phyloP scores from a whole-genome alignment of 2,888 invertebrate genomes.

The Gerris lacustris region DNA sequence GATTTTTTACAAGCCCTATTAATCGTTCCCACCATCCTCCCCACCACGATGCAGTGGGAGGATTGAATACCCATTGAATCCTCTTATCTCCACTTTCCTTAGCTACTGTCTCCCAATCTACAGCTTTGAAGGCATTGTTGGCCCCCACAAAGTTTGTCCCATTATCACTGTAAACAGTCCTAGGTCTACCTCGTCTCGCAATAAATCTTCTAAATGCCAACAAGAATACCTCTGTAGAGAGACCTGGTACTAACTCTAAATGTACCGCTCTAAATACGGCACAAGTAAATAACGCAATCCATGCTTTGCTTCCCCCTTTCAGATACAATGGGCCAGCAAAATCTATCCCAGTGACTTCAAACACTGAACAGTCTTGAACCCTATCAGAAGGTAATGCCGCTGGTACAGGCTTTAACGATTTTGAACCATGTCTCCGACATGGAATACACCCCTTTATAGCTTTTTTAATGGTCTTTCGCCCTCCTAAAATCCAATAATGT shows the following conservation, averaged over 20 bases:
- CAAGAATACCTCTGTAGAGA: slow-evolving; percentile 10
- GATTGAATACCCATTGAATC: not conserved
- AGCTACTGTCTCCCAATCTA: not conserved
- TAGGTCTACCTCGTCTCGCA: slow-evolving; percentile 11
- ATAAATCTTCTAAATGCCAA: slow-evolving; percentile 14
- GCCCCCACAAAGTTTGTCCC: not conserved
- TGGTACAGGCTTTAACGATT: not conserved
- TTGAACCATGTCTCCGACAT: not conserved
- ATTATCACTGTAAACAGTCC: not conserved
- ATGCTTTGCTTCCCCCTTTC: not conserved
- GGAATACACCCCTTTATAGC: not conserved
- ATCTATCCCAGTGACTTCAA: slow-evolving; percentile 34
- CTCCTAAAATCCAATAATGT: not conserved
- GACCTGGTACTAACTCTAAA: slow-evolving; percentile 12
- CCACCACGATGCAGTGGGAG: slow-evolving; percentile 1
- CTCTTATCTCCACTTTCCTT: not conserved
- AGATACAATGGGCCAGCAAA: slow-evolving; percentile 35
- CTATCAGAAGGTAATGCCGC: slow-evolving; percentile 16
- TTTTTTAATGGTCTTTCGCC: not conserved
- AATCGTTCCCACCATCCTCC: slow-evolving; percentile 1
- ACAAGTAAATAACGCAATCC: too few species aligned
- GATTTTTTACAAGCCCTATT: not conserved
- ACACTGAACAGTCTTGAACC: slow-evolving; percentile 30
- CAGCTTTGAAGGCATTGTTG: not conserved
- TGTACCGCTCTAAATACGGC: not conserved